A percentile compares a stretch with the other conserved stretches of the same genome.
phyloP scores from a whole-genome alignment of 2,113 vertebrate species.

The Cyprinus carpio region DNA sequence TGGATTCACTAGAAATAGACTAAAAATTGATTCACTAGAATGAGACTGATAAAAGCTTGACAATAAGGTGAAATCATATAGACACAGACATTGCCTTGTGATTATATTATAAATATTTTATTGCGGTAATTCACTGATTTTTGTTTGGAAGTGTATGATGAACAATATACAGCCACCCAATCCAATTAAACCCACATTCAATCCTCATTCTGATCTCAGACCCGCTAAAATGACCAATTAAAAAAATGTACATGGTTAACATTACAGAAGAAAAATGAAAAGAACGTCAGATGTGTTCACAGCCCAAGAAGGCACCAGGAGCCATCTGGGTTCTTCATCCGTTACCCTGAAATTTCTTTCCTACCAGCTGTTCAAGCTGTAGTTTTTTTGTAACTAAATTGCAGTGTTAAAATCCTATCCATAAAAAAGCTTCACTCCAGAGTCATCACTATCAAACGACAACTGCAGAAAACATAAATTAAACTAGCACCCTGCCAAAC shows the following conservation, averaged over 20 bases:
- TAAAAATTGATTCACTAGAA: background rate
- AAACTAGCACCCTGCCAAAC: slow-evolving; percentile 18
- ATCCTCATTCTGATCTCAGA: background rate
- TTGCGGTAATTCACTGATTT: background rate
- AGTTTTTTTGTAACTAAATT: slow-evolving; percentile 22
- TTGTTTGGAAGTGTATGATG: background rate
- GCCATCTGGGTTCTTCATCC: slow-evolving; percentile 20
- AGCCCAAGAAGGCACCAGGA: background rate
- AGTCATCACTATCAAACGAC: slow-evolving; percentile 24
- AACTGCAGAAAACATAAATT: slow-evolving; percentile 28
- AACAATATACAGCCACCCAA: background rate
- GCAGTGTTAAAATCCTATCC: background rate
- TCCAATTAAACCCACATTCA: slow-evolving; percentile 4
- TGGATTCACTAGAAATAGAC: no score
- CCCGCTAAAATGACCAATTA: background rate
- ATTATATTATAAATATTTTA: background rate
- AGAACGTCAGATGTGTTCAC: background rate
- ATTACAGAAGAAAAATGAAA: background rate
- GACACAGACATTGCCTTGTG: background rate
- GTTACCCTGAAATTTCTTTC: slow-evolving; percentile 7
- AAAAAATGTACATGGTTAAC: background rate
- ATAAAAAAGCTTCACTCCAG: slow-evolving; percentile 1
- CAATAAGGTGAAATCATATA: background rate
- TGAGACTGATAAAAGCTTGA: background rate
- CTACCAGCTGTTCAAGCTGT: slow-evolving; percentile 52